Base-by-base conservation (phyloP, 2,797 vertebrate species). In the Cyclopterus lumpus region DNA sequence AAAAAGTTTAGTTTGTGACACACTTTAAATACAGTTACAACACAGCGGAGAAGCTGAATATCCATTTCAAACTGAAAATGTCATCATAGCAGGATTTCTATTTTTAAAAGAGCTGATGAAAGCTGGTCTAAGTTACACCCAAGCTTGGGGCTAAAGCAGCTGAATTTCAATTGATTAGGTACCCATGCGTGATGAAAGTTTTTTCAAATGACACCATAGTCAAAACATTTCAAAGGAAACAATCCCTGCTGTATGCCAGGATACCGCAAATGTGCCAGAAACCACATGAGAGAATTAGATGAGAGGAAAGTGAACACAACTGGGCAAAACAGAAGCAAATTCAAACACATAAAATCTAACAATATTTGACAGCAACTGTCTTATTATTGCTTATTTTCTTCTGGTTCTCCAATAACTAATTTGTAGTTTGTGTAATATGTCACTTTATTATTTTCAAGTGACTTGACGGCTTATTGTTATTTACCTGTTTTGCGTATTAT, bases 161-260 rank as follows among this genome's bases (percentile, higher is more conserved):
- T 91, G 85, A 75, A 90, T 93, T 93, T 93, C 84, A 89, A 86
- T 90, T 92, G 89, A 93, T 93, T 93, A 91, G 87, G 80, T 84
- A 87, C 22, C 84, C 79, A 70, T 77, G 85, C 82, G 62, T 87
- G 89, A 94, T 93, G 89, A 91, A 90, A 91, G 91, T 93, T 91
- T 91, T 82, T 77, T 69, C 67, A 92, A 89, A 89, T 93, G 89
- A 91, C 91, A 93, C 86, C 77, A 80, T 67, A 92, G 88, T 89
- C 77, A 85, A 86, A 88, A 88, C 85, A 83, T 92, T 92, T 92
- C 91, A 91, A 91, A 92, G 89, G 81, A 68, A 88, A 86, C 79
- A 80, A 84, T 88, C 82, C 67, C 84, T 76, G 79, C 79, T 84
- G 86, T 70, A 92, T 67, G 81, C 79, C 86, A 84, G 89, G 58